Base-by-base conservation (phyloP, 1,140 invertebrate species). In the Dreissena rostriformis region DNA sequence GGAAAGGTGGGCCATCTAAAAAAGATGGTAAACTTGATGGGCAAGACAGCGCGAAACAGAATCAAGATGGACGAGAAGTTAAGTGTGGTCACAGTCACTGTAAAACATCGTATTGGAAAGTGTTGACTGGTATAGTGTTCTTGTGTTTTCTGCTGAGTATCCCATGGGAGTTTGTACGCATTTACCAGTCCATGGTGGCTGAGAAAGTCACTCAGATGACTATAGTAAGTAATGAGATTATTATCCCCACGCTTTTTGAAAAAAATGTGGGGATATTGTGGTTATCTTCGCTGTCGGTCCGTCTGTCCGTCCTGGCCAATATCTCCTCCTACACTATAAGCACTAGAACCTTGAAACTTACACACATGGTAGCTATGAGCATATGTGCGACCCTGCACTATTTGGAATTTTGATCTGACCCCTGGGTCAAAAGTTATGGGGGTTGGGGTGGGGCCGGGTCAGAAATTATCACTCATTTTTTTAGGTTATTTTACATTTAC, bases 91-190 rank as follows among this genome's bases (percentile, higher is more conserved):
- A 39, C 39, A 39, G 39, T 39, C 39, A 29, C 28, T 24, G 17
- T 29, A 24, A 11, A 26, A 63, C 24, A 29, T 14, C 24, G 1
- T 70, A 15, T n/a, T 71, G 24, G 66, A 72, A 39, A 49, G 70
- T n/a, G 55, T 28, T 82, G 26, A 26, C 39, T 28, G 52, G 51
- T 52, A 17, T 82, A 63, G 4, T 51, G 24, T 82, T 82, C 75
- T 17, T 72, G 10, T 39, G 63, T 11, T 71, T 84, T 24, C 67
- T 84, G 53, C 24, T 90, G 12, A 91, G 88, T 76, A 77, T 90
- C 29, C 86, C 87, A 19, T 91, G 90, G 90, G 90, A 91, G 84
- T 91, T 90, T 83, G 66, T 88, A 14, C 75, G 88, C 17, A 71
- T 91, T 4, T 91, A 90, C 63, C 86, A 91, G 72, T 73, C 61